Base-by-base conservation (phyloP, 2,888 invertebrate species). In the Quadroppia sp. region DNA sequence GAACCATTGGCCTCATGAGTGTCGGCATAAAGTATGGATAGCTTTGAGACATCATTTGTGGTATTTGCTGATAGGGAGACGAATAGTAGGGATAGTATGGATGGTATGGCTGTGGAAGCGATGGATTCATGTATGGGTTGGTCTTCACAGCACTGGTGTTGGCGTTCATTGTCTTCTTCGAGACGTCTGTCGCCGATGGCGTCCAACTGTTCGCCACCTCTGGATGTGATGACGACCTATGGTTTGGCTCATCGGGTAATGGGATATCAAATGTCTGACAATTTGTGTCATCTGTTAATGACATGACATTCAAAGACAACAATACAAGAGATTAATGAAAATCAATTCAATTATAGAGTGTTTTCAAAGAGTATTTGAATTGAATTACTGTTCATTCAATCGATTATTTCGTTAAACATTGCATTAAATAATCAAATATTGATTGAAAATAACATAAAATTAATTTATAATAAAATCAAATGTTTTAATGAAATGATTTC, bases 361-460 rank as follows among this genome's bases (percentile, higher is more conserved):
- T 4, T 17, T 32, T 61, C 13, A 61, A 32, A 32, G 17, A 25
- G 53, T 53, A 53, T 61, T 61, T 32, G 32, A 61, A 32, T 61
- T 30, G 32, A 61, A 61, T 61, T 61, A 61, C 61, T 61, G 61
- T 61, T 53, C 53, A 53, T 23, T 53, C 25, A 53, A 53, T 53
- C 53, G 53, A 20, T 50, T 53, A 25, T 25, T 53, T 53, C 53
- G 25, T 53, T 53, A 53, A 25, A 32, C 28, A 61, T 15, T 56
- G 17, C 1, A 30, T n/a, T 32, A 30, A 32, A 17, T 17, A 50
- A 50, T 50, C 50, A 50, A n/a, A 50, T 50, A 17, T 50, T 17
- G 7, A n/a, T 50, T 50, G 50, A 50, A 50, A 50, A 13, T n/a
- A 50, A 50, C 17, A 9, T 23, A 2, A 9, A 25, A 20, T 53